A percentile compares a stretch with the other conserved stretches of the same genome.
phyloP scores from a whole-genome alignment of 2,797 vertebrate genomes.

The Mus caroli region DNA sequence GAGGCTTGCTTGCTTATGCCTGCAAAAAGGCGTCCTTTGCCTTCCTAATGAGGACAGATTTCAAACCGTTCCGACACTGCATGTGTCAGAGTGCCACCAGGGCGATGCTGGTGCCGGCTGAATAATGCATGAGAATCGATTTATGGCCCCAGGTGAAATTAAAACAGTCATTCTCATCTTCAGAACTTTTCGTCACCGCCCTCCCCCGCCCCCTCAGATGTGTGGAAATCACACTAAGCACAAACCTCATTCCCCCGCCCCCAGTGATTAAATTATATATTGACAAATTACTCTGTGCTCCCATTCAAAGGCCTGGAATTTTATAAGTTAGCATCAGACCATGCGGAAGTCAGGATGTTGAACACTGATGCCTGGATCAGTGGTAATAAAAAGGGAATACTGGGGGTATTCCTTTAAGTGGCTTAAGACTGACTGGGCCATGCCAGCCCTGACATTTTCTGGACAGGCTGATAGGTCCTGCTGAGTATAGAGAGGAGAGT shows the following conservation, averaged over 20 bases:
- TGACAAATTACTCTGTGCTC: conserved; percentile 68
- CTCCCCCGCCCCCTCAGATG: not conserved
- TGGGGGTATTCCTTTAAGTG: not conserved
- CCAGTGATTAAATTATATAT: conserved; percentile 73
- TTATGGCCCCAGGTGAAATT: conserved; percentile 87
- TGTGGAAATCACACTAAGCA: conserved; percentile 60
- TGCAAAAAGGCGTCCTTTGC: conserved; percentile 85
- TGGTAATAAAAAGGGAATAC: not conserved
- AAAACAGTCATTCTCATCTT: conserved; percentile 78
- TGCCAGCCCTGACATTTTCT: not conserved
- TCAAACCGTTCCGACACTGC: conserved; percentile 85
- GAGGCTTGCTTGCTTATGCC: conserved; percentile 79
- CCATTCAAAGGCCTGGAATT: conserved; percentile 37
- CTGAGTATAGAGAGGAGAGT: not conserved
- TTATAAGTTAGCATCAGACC: conserved; percentile 68
- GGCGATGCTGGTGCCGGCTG: conserved; percentile 84
- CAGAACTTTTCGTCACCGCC: conserved; percentile 66
- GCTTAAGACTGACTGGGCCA: not conserved
- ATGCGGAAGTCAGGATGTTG: not conserved
- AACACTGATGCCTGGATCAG: not conserved
- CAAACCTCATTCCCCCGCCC: not conserved
- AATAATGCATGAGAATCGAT: conserved; percentile 88
- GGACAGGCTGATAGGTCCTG: not conserved
- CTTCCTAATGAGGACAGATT: conserved; percentile 88
- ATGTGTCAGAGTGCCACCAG: conserved; percentile 84